Evolutionary conservation across 2,797 vertebrate species (phyloP).

Genomic region (Hydrocynus forskahlii): DNA sequence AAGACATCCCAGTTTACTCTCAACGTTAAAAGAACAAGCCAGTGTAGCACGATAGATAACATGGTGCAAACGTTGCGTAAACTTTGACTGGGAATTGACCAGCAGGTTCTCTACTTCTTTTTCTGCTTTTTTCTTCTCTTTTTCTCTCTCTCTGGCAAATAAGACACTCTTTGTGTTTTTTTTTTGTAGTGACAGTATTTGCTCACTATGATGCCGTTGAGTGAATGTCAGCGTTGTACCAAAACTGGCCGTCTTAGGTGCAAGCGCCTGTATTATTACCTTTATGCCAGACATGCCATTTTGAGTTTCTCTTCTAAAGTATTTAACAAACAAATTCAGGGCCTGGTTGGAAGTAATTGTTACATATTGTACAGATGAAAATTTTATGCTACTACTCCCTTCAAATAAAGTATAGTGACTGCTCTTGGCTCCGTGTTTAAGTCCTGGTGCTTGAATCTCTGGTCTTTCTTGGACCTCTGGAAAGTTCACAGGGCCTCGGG

Average conservation of each 20-base stretch:
- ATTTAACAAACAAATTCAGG: constrained; percentile 75
- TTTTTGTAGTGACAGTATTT: constrained; percentile 75
- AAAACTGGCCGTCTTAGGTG: constrained; percentile 69
- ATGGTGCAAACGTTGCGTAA: constrained; percentile 46
- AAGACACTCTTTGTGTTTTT: constrained; percentile 58
- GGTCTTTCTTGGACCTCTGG: too few species aligned
- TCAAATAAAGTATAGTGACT: constrained; percentile 84
- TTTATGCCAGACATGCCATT: constrained; percentile 80
- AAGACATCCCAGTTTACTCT: constrained; percentile 66
- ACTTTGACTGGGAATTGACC: constrained; percentile 75
- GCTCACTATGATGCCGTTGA: constrained; percentile 79
- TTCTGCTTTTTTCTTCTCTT: constrained; percentile 53
- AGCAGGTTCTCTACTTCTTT: constrained; percentile 72
- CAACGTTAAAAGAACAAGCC: constrained; percentile 38
- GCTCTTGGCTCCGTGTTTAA: constrained; percentile 65
- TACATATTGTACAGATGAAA: constrained; percentile 92
- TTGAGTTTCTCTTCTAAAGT: constrained; percentile 60
- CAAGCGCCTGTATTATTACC: constrained; percentile 83
- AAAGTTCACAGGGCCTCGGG: too few species aligned
- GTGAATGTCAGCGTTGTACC: constrained; percentile 72
- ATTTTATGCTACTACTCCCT: constrained; percentile 87
- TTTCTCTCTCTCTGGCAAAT: constrained; percentile 7
- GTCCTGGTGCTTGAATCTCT: too few species aligned
- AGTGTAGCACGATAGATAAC: constrained; percentile 52
- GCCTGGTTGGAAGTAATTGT: constrained; percentile 87